Conservation (phyloP, 2,888 invertebrate genomes). For the Polietes domitor region DNA sequence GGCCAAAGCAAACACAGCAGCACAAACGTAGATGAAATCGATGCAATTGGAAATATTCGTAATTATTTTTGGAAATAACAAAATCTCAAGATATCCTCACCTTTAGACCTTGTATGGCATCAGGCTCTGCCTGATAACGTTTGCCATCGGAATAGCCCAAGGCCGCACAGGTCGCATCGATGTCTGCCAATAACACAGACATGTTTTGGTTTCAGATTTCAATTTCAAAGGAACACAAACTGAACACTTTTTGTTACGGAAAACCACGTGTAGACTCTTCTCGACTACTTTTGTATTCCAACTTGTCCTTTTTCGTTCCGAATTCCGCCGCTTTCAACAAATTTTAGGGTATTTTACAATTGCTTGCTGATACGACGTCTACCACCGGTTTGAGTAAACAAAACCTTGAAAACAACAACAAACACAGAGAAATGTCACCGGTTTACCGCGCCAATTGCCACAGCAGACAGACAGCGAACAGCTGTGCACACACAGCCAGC, state of each 20-base stretch:
- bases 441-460: conserved; percentile 40
- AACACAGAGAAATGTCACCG: conserved; percentile 20
- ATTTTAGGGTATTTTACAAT: background rate
- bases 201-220: conserved; percentile 68
- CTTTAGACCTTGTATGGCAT: conserved; percentile 79
- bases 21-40: conserved; percentile 1
- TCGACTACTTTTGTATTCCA: background rate
- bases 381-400: conserved; percentile 33
- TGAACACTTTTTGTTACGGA: background rate
- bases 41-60: background rate
- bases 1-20: conserved; percentile 1
- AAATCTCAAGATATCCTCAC: conserved; percentile 64
- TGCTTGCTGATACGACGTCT: background rate
- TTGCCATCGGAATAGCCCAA: conserved; percentile 80
- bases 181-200: conserved; percentile 80
- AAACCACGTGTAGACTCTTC: conserved; percentile 10
- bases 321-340: background rate
- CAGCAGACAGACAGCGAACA: conserved; percentile 14
- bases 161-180: conserved; percentile 81
- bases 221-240: too few relatives aligned
- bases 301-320: background rate
- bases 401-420: conserved; percentile 43
- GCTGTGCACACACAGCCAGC: conserved; percentile 30
- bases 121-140: conserved; percentile 78
- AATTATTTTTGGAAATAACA: background rate